A percentile compares a stretch with the other conserved stretches of the same genome.
These are phyloP conservation scores for Sparidentex hasta DNA, from an alignment of 2,797 vertebrate species.

Conservation along the genomic window DNA sequence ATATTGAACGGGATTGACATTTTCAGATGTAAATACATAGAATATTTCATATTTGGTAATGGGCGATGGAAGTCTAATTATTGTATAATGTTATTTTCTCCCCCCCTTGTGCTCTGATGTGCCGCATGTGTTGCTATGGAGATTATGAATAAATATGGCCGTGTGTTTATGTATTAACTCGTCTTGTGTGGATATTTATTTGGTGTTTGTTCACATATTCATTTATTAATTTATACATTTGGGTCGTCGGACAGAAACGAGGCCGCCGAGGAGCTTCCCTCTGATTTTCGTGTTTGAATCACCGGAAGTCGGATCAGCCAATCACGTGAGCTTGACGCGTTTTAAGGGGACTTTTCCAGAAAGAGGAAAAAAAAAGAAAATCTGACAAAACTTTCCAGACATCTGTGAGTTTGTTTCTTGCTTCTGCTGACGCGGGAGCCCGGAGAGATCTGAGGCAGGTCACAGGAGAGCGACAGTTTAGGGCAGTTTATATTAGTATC, in stretches of 20 bases:
- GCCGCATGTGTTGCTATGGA: constrained; percentile 72
- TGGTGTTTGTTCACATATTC: constrained; percentile 65
- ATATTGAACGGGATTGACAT: constrained; percentile 80
- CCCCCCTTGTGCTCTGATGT: constrained; percentile 64
- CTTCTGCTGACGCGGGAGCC: constrained; percentile 48
- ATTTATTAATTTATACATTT: constrained; percentile 78
- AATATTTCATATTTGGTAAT: constrained; percentile 72
- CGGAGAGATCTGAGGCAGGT: constrained; percentile 53
- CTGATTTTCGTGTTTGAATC: constrained; percentile 14
- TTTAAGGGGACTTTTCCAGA: neutral
- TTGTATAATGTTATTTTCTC: constrained; percentile 75
- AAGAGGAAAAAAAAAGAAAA: neutral
- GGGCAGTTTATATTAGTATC: constrained; percentile 81
- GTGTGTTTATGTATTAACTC: constrained; percentile 80
- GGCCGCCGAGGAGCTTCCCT: constrained; percentile 15
- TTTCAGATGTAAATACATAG: constrained; percentile 80
- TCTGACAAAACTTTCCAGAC: constrained; percentile 27
- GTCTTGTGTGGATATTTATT: constrained; percentile 68
- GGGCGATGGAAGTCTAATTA: constrained; percentile 76
- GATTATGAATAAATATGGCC: constrained; percentile 79
- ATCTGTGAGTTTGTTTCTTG: constrained; percentile 17
- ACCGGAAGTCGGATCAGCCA: constrained; percentile 40
- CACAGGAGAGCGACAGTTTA: constrained; percentile 75
- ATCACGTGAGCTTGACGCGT: neutral
- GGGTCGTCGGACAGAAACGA: constrained; percentile 56